These are phyloP conservation scores for Scaptomyza caliginosa DNA, from an alignment of 2,888 invertebrate species.

Conservation along the genomic window DNA sequence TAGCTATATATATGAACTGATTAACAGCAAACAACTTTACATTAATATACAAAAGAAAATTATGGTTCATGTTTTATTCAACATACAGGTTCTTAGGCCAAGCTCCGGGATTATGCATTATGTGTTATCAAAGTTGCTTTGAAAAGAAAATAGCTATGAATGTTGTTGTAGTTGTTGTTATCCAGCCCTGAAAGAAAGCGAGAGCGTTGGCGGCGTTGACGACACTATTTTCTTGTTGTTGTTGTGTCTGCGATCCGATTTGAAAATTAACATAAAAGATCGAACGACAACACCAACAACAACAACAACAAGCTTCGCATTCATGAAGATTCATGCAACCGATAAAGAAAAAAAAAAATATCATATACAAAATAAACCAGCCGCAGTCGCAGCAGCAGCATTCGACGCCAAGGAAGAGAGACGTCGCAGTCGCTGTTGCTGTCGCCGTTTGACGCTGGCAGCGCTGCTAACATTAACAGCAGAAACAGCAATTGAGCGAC, in stretches of 20 bases:
- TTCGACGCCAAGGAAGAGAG: conserved; percentile 71
- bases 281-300: conserved; percentile 34
- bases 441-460: background rate
- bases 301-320: conserved; percentile 37
- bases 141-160: background rate
- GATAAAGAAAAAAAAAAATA: conserved; percentile 36
- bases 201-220: conserved; percentile 69
- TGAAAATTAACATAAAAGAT: conserved; percentile 63
- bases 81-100: conserved; percentile 7
- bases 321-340: conserved; percentile 68
- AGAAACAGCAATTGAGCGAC: conserved; percentile 27
- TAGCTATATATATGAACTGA: no score
- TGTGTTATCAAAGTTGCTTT: conserved; percentile 7
- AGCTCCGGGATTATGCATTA: conserved; percentile 10
- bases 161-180: conserved; percentile 26
- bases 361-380: background rate
- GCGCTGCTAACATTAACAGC: conserved; percentile 7
- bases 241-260: conserved; percentile 34
- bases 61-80: background rate
- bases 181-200: conserved; percentile 67
- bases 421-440: conserved; percentile 12
- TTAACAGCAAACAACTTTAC: no score
- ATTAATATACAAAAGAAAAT: background rate
- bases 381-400: conserved; percentile 13
- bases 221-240: conserved; percentile 24